Evolutionary conservation across 2,113 vertebrate genomes (phyloP), one percentile per base, ranked within the genome.

Genomic region (Coryphaenoides rupestris): DNA sequence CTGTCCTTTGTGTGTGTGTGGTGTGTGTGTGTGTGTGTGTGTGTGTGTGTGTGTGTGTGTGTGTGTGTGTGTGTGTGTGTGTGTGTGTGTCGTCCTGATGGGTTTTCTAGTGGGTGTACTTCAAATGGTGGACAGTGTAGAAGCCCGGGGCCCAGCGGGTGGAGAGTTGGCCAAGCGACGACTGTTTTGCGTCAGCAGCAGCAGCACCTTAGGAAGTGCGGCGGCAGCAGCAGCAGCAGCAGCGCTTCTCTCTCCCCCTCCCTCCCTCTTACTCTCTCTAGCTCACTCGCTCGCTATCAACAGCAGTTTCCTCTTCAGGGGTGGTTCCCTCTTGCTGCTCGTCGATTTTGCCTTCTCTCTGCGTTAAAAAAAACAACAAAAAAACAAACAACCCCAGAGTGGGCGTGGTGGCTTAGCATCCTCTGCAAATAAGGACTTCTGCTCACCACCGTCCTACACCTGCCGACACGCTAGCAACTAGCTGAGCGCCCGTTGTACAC

Each of bases 271-370:
- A 12, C 5, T 40, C 3, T 33, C 5, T 9, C 5, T 9, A 13
- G 55, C 68, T 19, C 63, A 76, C 47, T 17, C 47, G 0, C 47
- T 50, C 17, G 3, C 70, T 70, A 52, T 62, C 52, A 68, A 73
- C 75, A 78, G 80, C 68, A 63, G 68, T 74, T 87, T 84, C 76
- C 80, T 86, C 78, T 78, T 69, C 54, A 60, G 70, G 78, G 81
- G 82, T 70, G 84, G 82, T 85, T 82, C 78, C 79, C 65, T 77
- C 26, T 61, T 63, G 67, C 56, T 62, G 68, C 61, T 77, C 14
- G 53, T 68, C 53, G 77, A 46, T 68, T 26, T 69, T 69, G 82
- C 70, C 33, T 40, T 79, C 78, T 61, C 74, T 76, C 83, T 2
- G 33, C 13, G 33, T 40, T 40, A 69, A 83, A 83, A 86, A 86